These are phyloP conservation scores for Zelleria hepariella DNA, from an alignment of 2,888 invertebrate species.

Conservation along the genomic window DNA sequence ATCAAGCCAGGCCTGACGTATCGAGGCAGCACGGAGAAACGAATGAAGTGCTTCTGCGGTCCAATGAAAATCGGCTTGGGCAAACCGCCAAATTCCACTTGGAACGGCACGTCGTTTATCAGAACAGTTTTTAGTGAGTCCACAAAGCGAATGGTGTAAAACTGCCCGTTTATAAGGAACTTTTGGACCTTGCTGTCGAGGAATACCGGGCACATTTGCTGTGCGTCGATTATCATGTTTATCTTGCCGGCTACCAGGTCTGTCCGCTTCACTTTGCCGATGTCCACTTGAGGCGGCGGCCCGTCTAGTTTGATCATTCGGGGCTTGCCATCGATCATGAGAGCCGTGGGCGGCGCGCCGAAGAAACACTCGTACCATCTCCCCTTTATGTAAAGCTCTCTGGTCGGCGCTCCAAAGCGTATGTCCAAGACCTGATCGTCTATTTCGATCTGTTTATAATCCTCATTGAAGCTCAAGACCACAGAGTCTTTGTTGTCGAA, in stretches of 20 bases:
- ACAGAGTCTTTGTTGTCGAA: conserved; percentile 84
- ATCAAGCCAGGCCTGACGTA: conserved; percentile 80
- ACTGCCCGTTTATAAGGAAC: conserved; percentile 79
- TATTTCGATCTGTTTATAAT: conserved; percentile 80
- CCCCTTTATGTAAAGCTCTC: conserved; percentile 92
- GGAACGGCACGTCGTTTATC: conserved; percentile 83
- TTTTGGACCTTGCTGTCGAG: conserved; percentile 87
- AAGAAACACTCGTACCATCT: conserved; percentile 94
- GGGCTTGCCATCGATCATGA: conserved; percentile 84
- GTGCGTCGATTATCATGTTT: conserved; percentile 86
- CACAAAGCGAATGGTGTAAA: conserved; percentile 84
- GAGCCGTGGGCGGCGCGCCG: conserved; percentile 86
- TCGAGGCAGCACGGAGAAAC: conserved; percentile 84
- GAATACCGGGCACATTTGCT: conserved; percentile 83
- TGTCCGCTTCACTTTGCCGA: conserved; percentile 81
- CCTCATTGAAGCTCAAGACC: conserved; percentile 75
- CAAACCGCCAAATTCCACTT: conserved; percentile 86
- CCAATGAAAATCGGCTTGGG: conserved; percentile 83
- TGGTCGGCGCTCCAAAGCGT: conserved; percentile 91
- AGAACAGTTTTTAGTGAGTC: conserved; percentile 83
- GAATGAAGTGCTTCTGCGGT: conserved; percentile 83
- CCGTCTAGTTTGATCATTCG: conserved; percentile 88
- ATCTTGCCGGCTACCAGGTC: conserved; percentile 90
- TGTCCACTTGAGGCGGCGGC: conserved; percentile 93
- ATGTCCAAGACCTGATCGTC: conserved; percentile 83